Evolutionary conservation across 2,888 invertebrate genomes (phyloP), one percentile per base, ranked within the genome.

Genomic region (Caenorhabditis sp.): DNA sequence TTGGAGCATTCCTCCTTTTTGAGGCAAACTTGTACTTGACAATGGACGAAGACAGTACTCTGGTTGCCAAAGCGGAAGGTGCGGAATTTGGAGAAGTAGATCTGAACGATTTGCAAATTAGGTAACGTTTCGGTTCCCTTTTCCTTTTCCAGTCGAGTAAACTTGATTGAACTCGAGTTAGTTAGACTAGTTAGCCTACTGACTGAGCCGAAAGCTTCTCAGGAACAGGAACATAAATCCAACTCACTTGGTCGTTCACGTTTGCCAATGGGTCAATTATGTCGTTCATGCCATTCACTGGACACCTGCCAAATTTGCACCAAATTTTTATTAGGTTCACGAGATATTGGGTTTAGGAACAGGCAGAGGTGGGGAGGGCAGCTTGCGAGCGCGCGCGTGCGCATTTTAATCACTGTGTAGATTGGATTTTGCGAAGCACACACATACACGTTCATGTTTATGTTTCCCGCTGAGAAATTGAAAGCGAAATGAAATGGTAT

Each of bases 61-160:
- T 87, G 84, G 24, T 87, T 79, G n/a, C 87, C 87, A 67, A 90
- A 89, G 15, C 89, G 88, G 81, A 90, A 90, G 1, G 89, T 87
- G 61, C 87, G 85, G 85, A 90, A 89, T 58, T 88, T 87, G 28
- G 88, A 85, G 79, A 85, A 88, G 82, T 88, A 90, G 26, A 85
- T 81, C 85, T 85, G 50, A 62, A 76, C 50, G 47, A n/a, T 69
- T 32, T 20, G 60, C 28, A 35, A 65, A 26, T 76, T 71, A 40
- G 26, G n/a, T n/a, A n/a, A n/a, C n/a, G n/a, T n/a, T n/a, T n/a
- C n/a, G n/a, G n/a, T n/a, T n/a, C n/a, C n/a, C n/a, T n/a, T n/a
- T n/a, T n/a, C n/a, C n/a, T n/a, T n/a, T n/a, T n/a, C n/a, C n/a
- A n/a, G n/a, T n/a, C n/a, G n/a, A n/a, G n/a, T n/a, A n/a, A n/a